phyloP scores from a whole-genome alignment of 2,113 vertebrate genomes.

The Carettochelys insculpta region DNA sequence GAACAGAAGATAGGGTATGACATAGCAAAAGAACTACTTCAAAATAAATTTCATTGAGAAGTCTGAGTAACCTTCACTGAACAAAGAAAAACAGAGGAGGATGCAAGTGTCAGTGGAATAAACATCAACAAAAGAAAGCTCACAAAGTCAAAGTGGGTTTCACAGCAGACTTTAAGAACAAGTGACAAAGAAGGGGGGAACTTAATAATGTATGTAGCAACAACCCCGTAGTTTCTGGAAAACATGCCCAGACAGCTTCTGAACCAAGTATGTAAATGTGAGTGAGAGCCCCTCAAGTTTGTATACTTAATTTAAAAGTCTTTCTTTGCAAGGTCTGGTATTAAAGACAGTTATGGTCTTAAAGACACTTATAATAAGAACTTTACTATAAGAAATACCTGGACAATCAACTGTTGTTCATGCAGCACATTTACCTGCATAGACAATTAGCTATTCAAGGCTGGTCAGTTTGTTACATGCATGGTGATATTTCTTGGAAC shows the following conservation, averaged over 20 bases:
- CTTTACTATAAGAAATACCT: neutral
- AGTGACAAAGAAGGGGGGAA: slow-evolving; percentile 1
- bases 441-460: neutral
- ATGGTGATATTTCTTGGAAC: neutral
- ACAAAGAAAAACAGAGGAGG: slow-evolving; percentile 67
- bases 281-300: neutral
- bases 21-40: slow-evolving; percentile 46
- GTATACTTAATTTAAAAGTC: neutral
- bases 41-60: slow-evolving; percentile 66
- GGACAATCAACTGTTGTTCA: neutral
- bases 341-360: neutral
- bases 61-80: slow-evolving; percentile 61
- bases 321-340: neutral
- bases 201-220: neutral
- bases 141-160: slow-evolving; percentile 35
- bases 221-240: slow-evolving; percentile 25
- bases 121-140: neutral
- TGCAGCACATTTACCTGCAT: neutral
- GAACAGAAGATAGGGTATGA: neutral
- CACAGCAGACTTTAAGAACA: slow-evolving; percentile 54
- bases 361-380: neutral
- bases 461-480: neutral
- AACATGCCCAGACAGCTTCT: neutral
- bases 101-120: neutral
- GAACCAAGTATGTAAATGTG: neutral